These are phyloP conservation scores for Chaetops frenatus DNA, from an alignment of 2,113 vertebrate genomes.

Conservation along the genomic window DNA sequence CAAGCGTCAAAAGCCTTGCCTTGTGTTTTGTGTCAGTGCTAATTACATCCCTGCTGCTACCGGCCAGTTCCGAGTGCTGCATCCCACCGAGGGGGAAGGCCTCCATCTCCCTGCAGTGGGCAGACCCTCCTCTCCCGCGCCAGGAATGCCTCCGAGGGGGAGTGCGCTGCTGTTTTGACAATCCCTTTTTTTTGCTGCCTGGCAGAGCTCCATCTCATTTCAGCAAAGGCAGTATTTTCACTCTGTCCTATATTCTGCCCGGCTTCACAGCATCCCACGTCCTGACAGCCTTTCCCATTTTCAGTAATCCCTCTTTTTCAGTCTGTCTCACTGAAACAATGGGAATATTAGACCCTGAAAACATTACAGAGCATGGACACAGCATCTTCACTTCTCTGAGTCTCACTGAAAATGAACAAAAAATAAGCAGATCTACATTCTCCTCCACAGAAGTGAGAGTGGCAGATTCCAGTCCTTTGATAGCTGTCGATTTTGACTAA, in stretches of 20 bases:
- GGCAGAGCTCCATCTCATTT: constrained; percentile 38
- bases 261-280: background rate
- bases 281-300: background rate
- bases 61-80: background rate
- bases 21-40: background rate
- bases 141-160: background rate
- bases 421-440: background rate
- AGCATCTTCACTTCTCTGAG: background rate
- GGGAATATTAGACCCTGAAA: background rate
- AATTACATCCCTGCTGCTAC: background rate
- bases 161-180: background rate
- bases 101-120: background rate
- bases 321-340: background rate
- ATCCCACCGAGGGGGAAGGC: background rate
- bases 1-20: background rate
- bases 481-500: constrained; percentile 44
- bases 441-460: background rate
- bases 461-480: constrained; percentile 7
- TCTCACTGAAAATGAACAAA: background rate
- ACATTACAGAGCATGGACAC: background rate
- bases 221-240: background rate
- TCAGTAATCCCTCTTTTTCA: background rate
- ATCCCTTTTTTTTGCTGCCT: background rate
- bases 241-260: background rate
- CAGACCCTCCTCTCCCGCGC: background rate